Conservation (phyloP, 2,888 invertebrate genomes). For the Cephus sareptanus region DNA sequence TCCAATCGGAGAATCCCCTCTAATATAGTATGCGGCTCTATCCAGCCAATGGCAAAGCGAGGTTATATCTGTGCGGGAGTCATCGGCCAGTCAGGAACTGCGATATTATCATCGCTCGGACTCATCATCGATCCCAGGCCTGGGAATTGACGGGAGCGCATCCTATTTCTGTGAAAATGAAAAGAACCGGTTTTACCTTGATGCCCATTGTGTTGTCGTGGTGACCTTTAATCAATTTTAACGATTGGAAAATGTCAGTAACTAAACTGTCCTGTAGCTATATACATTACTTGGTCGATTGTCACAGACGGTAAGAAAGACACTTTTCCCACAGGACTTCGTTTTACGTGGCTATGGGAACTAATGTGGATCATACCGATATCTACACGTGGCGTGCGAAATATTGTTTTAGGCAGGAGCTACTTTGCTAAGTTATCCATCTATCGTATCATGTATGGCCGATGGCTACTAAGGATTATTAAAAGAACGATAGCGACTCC, state of each 20-base stretch:
- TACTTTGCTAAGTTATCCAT: background rate
- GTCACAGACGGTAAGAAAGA: background rate
- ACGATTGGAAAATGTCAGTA: background rate
- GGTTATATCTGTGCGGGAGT: slow-evolving; percentile 55
- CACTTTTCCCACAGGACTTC: background rate
- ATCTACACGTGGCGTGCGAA: background rate
- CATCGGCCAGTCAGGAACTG: slow-evolving; percentile 55
- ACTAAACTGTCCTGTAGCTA: background rate
- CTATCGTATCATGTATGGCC: background rate
- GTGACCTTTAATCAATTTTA: background rate
- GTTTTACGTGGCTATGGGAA: background rate
- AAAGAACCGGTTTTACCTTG: slow-evolving; percentile 29
- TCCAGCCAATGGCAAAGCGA: slow-evolving; percentile 47
- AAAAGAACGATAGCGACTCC: background rate
- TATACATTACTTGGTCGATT: background rate
- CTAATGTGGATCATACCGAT: background rate
- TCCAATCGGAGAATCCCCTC: slow-evolving; percentile 51
- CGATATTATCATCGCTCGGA: slow-evolving; percentile 52
- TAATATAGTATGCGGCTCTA: slow-evolving; percentile 46
- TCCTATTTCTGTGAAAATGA: slow-evolving; percentile 33
- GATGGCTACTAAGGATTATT: background rate
- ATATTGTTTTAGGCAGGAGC: background rate
- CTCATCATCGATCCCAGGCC: slow-evolving; percentile 51
- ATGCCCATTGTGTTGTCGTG: background rate
- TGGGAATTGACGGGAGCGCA: slow-evolving; percentile 37